These are phyloP conservation scores for Scolopax mira DNA, from an alignment of 2,113 vertebrate genomes.

Conservation along the genomic window DNA sequence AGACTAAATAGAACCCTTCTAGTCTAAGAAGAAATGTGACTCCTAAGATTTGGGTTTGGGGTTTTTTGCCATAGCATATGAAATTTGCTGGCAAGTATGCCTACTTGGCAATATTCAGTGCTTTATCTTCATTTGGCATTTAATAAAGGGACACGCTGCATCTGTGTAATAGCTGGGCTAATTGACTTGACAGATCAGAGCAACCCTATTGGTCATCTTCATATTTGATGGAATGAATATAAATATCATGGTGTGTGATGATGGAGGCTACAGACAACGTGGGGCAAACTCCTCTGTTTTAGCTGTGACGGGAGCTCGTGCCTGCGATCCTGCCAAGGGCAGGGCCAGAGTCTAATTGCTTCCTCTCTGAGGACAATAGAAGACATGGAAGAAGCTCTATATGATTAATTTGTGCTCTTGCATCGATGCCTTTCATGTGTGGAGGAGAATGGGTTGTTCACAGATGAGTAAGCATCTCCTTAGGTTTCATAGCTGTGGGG, in stretches of 20 bases:
- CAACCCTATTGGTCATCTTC: neutral
- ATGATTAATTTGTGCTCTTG: slow-evolving; percentile 36
- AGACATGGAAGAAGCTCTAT: neutral
- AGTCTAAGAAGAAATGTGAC: neutral
- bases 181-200: neutral
- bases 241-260: rapidly evolving
- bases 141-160: neutral
- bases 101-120: neutral
- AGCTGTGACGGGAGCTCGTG: neutral
- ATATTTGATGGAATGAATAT: neutral
- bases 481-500: slow-evolving; percentile 42
- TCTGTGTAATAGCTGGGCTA: neutral
- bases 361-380: neutral
- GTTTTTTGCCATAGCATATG: neutral
- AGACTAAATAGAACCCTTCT: neutral
- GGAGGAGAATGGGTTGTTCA: slow-evolving; percentile 48
- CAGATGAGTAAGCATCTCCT: slow-evolving; percentile 52
- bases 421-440: slow-evolving; percentile 21
- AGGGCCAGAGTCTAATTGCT: neutral
- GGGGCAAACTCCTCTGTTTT: neutral
- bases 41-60: neutral
- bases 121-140: neutral
- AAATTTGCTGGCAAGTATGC: neutral
- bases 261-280: neutral
- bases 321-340: rapidly evolving